Evolutionary conservation across 2,797 vertebrate genomes (phyloP).

Genomic region (Sebastes oblongus): DNA sequence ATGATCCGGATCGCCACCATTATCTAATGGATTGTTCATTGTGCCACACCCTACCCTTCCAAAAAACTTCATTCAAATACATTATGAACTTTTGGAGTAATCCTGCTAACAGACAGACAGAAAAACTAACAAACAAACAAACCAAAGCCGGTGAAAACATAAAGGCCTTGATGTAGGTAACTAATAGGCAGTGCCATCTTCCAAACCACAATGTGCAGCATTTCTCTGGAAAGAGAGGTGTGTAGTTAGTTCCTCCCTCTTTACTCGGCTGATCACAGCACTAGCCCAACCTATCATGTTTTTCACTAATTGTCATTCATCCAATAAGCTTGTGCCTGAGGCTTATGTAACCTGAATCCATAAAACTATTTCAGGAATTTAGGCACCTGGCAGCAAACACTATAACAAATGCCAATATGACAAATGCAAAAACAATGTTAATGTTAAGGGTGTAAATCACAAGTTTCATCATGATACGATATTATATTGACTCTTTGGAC

Average conservation of each 20-base stretch:
- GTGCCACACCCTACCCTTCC: too few relatives aligned
- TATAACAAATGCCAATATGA: neutral
- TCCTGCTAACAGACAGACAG: too few relatives aligned
- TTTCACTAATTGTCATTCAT: neutral
- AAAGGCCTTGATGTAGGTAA: too few relatives aligned
- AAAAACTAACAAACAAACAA: too few relatives aligned
- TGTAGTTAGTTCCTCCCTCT: neutral
- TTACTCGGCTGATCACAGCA: neutral
- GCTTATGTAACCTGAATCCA: neutral
- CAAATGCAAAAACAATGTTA: neutral
- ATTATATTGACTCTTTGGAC: too few relatives aligned
- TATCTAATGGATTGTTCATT: too few relatives aligned
- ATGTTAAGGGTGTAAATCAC: too few relatives aligned
- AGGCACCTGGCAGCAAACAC: neutral
- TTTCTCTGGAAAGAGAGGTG: neutral
- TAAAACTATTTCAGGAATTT: slow-evolving; percentile 1
- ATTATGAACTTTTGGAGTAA: too few relatives aligned
- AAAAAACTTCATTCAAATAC: too few relatives aligned
- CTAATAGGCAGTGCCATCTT: neutral
- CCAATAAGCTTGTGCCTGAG: neutral
- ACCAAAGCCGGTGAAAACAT: too few relatives aligned
- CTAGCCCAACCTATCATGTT: neutral
- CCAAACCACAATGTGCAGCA: neutral
- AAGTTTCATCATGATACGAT: too few relatives aligned
- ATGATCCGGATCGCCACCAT: too few relatives aligned